phyloP scores from a whole-genome alignment of 1,140 invertebrate species.

The Armadillidium nasatum region DNA sequence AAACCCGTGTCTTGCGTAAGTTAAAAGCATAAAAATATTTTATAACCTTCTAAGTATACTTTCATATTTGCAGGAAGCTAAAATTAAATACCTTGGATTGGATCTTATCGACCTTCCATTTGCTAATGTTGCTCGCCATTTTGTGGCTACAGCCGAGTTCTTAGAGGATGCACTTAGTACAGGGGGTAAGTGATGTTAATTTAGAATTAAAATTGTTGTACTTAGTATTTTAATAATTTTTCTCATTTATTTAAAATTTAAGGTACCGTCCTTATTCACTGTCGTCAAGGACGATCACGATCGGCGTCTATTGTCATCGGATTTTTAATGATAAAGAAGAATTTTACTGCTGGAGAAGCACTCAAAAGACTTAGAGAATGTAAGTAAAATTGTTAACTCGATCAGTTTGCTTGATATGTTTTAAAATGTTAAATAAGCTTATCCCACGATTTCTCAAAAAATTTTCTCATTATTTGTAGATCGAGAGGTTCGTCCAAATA shows the following conservation, averaged over 20 bases:
- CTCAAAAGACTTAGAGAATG: conserved; percentile 59
- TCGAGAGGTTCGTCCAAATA: conserved; percentile 64
- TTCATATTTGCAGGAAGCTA: conserved; percentile 17
- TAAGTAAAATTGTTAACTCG: conserved; percentile 32
- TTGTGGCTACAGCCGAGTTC: conserved; percentile 69
- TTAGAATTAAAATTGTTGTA: neutral
- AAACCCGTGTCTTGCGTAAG: no score
- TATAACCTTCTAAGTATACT: no score
- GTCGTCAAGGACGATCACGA: conserved; percentile 72
- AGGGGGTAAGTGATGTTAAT: conserved; percentile 58
- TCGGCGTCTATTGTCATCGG: conserved; percentile 62
- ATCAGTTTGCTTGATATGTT: conserved; percentile 36
- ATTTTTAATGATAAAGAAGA: no score
- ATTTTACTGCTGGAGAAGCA: conserved; percentile 56
- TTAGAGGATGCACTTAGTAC: conserved; percentile 68
- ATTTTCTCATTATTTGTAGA: conserved; percentile 21
- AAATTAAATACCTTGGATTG: conserved; percentile 36
- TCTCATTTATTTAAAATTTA: no score
- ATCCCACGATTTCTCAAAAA: neutral
- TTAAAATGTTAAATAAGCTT: neutral
- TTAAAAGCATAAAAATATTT: no score
- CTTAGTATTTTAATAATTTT: no score
- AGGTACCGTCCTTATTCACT: conserved; percentile 58
- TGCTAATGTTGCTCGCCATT: conserved; percentile 71
- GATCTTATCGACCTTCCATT: conserved; percentile 62